Conservation (phyloP, 2,797 vertebrate species). For the Monodelphis domestica region DNA sequence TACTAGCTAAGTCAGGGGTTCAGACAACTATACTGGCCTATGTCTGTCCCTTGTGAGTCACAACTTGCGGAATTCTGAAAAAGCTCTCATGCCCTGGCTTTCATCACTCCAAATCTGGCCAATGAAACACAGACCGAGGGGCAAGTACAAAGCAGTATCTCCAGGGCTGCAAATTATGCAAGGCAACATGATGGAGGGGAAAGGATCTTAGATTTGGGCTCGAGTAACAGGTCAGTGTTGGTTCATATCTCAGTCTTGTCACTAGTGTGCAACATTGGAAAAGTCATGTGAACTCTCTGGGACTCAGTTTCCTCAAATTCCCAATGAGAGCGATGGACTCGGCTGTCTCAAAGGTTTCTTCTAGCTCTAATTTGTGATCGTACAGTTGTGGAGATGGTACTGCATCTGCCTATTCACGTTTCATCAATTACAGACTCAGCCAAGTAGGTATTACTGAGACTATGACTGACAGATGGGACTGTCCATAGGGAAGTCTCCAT, state of each 20-base stretch:
- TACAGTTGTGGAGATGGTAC: neutral
- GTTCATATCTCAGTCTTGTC: neutral
- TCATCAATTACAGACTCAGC: neutral
- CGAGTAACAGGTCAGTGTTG: neutral
- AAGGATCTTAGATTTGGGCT: neutral
- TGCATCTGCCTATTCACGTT: slow-evolving; percentile 21
- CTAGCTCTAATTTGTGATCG: neutral
- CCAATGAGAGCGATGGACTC: neutral
- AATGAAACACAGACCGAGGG: neutral
- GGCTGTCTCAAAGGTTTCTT: neutral
- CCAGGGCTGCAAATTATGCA: neutral
- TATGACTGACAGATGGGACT: neutral
- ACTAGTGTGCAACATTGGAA: neutral
- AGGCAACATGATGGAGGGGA: neutral
- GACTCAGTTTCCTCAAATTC: neutral
- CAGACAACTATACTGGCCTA: neutral
- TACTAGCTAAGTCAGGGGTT: neutral
- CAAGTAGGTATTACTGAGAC: neutral
- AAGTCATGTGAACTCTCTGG: neutral
- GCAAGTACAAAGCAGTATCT: neutral
- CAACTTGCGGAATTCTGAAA: neutral
- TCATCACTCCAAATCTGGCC: neutral
- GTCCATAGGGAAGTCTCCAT: neutral
- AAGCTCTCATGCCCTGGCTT: neutral
- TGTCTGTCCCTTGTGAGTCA: neutral